Evolutionary conservation across 2,797 vertebrate genomes (phyloP), one percentile per base, ranked within the genome.

Genomic region (Pangasius larnaudii): DNA sequence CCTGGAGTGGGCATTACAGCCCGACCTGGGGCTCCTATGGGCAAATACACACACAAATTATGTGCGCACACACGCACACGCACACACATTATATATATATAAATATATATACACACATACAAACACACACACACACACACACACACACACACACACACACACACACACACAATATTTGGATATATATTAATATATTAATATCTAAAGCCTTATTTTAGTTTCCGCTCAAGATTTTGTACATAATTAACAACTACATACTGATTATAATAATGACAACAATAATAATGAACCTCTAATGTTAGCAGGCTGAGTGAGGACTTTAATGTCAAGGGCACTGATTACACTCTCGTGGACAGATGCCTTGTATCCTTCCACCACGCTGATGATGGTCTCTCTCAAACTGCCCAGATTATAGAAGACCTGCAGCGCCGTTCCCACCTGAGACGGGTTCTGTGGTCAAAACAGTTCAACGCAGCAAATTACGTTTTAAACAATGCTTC

Each of bases 391-490:
- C 89, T 96, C 97, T 90, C 97, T 97, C 84, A 99, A 94, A 91
- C 94, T 97, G 83, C 98, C 98, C 82, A 99, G 96, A 91, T 99
- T 99, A 88, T 98, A 96, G 92, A 99, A 99, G 90, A 99, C 98
- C 93, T 99, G 99, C 90, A 99, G 96, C 53, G 99, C 98, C 0
- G 98, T 99, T 88, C 98, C 98, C 0, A 99, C 98, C 94, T 99
- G 98, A 82, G 97, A 98, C 27, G 98, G 98, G 93, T 99, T 99
- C 99, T 99, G 94, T 67, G 74, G 61, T 22, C 58, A 27, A 36
- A 9, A 86, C n/a, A 85, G 33, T 63, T 1, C 81, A 79, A 87
- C 1, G 19, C 19, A 74, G 42, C 42, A 24, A 24, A 74, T 10
- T 13, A 8, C 49, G 24, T 3, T 51, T 53, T 27, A 74, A 74